Percentiles rank a stretch among this genome's conserved stretches.
Conservation (phyloP, 2,888 invertebrate species). For the Drosophila diplacantha region DNA sequence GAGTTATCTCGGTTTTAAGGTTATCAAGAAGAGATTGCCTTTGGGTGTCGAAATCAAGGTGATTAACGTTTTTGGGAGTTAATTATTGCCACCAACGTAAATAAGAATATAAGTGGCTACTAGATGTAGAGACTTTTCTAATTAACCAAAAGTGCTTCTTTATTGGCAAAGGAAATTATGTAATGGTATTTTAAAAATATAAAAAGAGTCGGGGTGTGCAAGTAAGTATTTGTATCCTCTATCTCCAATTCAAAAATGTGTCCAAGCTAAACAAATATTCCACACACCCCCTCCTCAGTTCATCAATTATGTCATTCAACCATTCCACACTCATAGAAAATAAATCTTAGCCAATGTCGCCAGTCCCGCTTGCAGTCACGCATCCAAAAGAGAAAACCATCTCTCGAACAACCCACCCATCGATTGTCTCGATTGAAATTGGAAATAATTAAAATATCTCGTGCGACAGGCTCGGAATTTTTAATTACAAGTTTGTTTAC, state of each 20-base stretch:
- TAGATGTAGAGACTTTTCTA: too few species aligned
- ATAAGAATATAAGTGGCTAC: too few species aligned
- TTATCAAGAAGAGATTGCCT: conserved; percentile 10
- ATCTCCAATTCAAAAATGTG: background rate
- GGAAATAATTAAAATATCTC: conserved; percentile 70
- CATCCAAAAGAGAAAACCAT: conserved; percentile 10
- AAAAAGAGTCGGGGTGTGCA: background rate
- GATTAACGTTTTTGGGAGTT: background rate
- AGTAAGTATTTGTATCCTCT: background rate
- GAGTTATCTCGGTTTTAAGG: background rate
- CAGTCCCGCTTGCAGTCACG: conserved; percentile 44
- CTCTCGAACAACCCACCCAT: conserved; percentile 7
- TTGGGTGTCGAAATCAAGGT: background rate
- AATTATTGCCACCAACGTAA: too few species aligned
- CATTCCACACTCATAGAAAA: conserved; percentile 2
- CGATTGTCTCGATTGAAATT: conserved; percentile 41
- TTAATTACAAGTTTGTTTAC: conserved; percentile 49
- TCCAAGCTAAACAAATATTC: background rate
- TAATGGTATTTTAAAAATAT: too few species aligned
- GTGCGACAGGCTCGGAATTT: conserved; percentile 44
- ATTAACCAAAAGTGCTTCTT: too few species aligned
- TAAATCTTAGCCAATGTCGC: conserved; percentile 9
- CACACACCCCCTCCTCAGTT: background rate
- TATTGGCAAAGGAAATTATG: too few species aligned
- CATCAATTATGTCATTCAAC: conserved; percentile 20